Evolutionary conservation across 53 echinoderm and acorn worm species (phyloP).

Genomic region (Mesocentrotus franciscanus): DNA sequence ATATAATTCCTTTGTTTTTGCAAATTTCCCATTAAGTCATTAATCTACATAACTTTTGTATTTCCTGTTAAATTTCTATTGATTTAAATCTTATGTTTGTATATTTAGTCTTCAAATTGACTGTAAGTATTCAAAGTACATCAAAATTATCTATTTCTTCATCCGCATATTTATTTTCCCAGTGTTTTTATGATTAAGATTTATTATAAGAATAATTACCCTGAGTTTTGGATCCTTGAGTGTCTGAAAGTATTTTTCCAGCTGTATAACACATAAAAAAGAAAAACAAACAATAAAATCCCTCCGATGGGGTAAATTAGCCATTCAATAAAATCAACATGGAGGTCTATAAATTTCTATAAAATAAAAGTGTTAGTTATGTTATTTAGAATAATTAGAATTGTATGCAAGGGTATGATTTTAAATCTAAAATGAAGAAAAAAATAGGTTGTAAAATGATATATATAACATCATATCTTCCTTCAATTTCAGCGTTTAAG

Average conservation of each 20-base stretch:
- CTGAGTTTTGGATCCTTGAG: conserved; percentile 99
- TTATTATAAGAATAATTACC: conserved; percentile 75
- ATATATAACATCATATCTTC: not conserved
- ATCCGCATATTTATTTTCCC: not conserved
- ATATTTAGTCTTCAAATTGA: not conserved
- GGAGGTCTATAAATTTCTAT: not conserved
- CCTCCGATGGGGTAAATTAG: not conserved
- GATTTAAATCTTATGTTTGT: not conserved
- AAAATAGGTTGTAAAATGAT: not conserved
- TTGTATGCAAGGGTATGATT: not conserved
- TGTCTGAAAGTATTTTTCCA: conserved; percentile 98
- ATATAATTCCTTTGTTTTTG: not conserved
- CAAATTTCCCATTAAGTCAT: not conserved
- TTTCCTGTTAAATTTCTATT: not conserved
- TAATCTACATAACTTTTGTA: not conserved
- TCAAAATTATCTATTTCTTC: not conserved
- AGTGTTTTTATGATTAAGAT: conserved; percentile 11
- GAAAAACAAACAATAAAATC: conserved; percentile 63
- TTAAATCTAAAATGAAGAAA: not conserved
- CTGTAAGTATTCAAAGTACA: not conserved
- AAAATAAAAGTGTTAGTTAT: conserved; percentile 28
- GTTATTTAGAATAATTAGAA: not conserved
- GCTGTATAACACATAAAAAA: conserved; percentile 74
- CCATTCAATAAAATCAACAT: conserved; percentile 26
- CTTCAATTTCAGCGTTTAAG: not conserved